phyloP scores from a whole-genome alignment of 2,888 invertebrate genomes.

The Xylophagus ater region DNA sequence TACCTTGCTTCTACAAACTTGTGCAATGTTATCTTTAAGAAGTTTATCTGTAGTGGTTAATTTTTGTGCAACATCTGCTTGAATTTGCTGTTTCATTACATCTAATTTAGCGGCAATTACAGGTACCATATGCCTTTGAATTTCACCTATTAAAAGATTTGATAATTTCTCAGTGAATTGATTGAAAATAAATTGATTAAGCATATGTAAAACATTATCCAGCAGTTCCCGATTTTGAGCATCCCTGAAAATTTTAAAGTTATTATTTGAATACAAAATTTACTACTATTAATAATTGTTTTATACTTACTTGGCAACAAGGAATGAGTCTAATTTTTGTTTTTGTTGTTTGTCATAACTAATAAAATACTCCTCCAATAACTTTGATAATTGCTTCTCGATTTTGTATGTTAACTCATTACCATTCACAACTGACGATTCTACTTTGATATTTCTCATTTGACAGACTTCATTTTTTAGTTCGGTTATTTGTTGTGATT shows the following conservation, averaged over 20 bases:
- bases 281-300: no score
- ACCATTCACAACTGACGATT: background rate
- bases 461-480: conserved; percentile 38
- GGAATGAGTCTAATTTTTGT: conserved; percentile 31
- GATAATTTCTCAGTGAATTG: conserved; percentile 46
- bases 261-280: conserved; percentile 1
- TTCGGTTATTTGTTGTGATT: conserved; percentile 41
- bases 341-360: conserved; percentile 36
- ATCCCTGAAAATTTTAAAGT: conserved; percentile 31
- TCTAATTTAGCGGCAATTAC: conserved; percentile 58
- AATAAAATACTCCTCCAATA: conserved; percentile 36
- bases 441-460: conserved; percentile 24
- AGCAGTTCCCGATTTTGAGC: conserved; percentile 42
- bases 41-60: conserved; percentile 60
- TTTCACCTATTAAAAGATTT: conserved; percentile 45
- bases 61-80: conserved; percentile 61
- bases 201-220: conserved; percentile 41
- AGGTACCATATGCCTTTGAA: conserved; percentile 44
- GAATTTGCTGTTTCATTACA: conserved; percentile 60
- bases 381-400: conserved; percentile 34
- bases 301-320: conserved; percentile 32
- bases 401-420: conserved; percentile 32
- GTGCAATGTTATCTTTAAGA: conserved; percentile 67
- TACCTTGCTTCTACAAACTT: conserved; percentile 70
- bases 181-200: conserved; percentile 44